Percentiles rank a stretch among this genome's conserved stretches.
Evolutionary conservation across 2,113 vertebrate species (phyloP).

Genomic region (Leuciscus idus): DNA sequence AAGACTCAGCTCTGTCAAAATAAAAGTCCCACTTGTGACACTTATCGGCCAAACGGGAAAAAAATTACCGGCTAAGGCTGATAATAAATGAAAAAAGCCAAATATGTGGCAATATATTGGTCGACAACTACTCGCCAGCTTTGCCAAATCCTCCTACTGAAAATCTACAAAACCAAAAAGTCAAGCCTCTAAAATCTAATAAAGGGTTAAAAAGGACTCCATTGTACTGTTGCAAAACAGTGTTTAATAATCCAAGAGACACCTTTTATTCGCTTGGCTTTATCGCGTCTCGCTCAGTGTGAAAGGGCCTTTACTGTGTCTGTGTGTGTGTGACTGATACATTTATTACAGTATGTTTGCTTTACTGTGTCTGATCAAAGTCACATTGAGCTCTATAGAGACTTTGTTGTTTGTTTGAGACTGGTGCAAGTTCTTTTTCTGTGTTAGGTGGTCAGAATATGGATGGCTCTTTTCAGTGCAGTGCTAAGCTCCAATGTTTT

Average conservation of each 20-base stretch:
- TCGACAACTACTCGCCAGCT: not conserved
- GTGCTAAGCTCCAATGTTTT: not conserved
- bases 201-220: not conserved
- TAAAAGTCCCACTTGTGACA: too few species aligned
- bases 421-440: not conserved
- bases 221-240: not conserved
- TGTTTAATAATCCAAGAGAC: not conserved
- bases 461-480: not conserved
- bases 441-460: not conserved
- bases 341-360: not conserved
- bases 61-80: too few species aligned
- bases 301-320: not conserved
- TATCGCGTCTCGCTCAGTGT: too few species aligned
- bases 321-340: not conserved
- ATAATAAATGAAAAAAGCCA: too few species aligned
- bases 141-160: not conserved
- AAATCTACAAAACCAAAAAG: not conserved
- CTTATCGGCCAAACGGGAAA: too few species aligned
- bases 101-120: not conserved
- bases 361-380: not conserved
- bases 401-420: not conserved
- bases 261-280: not conserved
- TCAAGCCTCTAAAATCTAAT: not conserved
- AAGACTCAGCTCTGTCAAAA: not conserved
- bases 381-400: not conserved